Evolutionary conservation across 2,113 vertebrate genomes (phyloP), one percentile per base, ranked within the genome.

Genomic region (Nycticorax nycticorax): DNA sequence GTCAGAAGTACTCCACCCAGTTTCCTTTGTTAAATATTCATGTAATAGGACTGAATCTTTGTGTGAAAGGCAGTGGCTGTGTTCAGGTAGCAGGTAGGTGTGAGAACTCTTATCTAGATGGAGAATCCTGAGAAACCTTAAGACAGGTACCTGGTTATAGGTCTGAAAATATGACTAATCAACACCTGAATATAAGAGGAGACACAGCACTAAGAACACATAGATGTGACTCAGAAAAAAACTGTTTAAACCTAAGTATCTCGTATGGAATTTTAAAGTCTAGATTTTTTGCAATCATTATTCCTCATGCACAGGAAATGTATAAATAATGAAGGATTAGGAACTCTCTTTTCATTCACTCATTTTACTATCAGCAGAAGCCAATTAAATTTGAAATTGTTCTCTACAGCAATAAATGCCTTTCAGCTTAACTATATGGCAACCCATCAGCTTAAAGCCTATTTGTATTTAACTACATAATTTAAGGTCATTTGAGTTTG

Each of bases 71-170:
- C 73, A 95, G 69, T 81, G 86, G 57, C 89, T 92, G 66, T 82
- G 45, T 66, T 96, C 89, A 85, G 69, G 72, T 76, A 95, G 84
- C 84, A 95, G 33, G 97, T 97, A 97, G 97, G 97, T 97, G 96
- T 97, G 97, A 95, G 97, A 97, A 97, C 74, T 71, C 94, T 97
- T 97, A 97, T 97, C 96, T 96, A 95, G 96, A 95, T 94, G 71
- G 77, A 96, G 86, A 96, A 87, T 95, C 91, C 95, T 95, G 94
- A 97, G 92, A 97, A 95, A 88, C 73, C 74, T 92, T 95, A 73
- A 60, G 89, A 93, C 83, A 89, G 72, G 41, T 82, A 91, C 62
- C 48, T 85, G 27, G 79, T 72, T 91, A 72, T 84, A 89, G 67
- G 43, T 57, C 84, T 95, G 80, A 93, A 93, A 95, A 96, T 53